Conservation (phyloP, 2,797 vertebrate genomes). For the Chrosomus eos region DNA sequence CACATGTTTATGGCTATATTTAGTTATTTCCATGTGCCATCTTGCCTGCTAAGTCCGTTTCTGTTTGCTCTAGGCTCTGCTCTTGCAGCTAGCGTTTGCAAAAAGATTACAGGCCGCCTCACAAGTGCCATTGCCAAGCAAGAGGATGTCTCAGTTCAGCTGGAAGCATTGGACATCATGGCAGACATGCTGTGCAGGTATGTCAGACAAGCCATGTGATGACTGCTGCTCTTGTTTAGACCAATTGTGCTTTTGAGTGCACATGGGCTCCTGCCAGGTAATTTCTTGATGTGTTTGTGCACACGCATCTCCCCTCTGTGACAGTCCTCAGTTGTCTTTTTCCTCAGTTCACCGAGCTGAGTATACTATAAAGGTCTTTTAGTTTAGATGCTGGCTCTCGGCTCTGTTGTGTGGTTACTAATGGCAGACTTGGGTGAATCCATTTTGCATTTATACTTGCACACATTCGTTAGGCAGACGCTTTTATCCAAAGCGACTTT, state of each 20-base stretch:
- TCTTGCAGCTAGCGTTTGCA: conserved; percentile 97
- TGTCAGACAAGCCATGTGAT: neutral
- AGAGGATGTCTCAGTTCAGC: conserved; percentile 96
- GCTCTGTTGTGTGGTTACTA: conserved; percentile 14
- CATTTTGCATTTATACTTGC: neutral
- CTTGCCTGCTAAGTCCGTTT: neutral
- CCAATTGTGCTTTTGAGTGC: neutral
- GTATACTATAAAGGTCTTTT: conserved; percentile 11
- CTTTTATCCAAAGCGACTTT: conserved; percentile 18
- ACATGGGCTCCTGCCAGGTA: neutral
- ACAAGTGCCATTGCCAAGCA: conserved; percentile 99
- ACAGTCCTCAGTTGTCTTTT: conserved; percentile 6
- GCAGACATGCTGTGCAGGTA: conserved; percentile 99
- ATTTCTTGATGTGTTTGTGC: conserved; percentile 17
- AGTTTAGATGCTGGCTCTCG: neutral
- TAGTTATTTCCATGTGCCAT: neutral
- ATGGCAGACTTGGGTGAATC: conserved; percentile 5
- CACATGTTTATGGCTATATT: neutral
- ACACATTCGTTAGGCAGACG: neutral
- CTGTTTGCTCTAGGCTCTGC: conserved; percentile 84
- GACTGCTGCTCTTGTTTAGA: conserved; percentile 14
- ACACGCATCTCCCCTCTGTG: neutral
- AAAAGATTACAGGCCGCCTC: conserved; percentile 99
- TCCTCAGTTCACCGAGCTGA: conserved; percentile 3
- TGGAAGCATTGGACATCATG: conserved; percentile 99